Percentiles rank a stretch among this genome's conserved stretches.
These are phyloP conservation scores for Zosterops hypoxanthus DNA, from an alignment of 2,113 vertebrate species.

Conservation along the genomic window DNA sequence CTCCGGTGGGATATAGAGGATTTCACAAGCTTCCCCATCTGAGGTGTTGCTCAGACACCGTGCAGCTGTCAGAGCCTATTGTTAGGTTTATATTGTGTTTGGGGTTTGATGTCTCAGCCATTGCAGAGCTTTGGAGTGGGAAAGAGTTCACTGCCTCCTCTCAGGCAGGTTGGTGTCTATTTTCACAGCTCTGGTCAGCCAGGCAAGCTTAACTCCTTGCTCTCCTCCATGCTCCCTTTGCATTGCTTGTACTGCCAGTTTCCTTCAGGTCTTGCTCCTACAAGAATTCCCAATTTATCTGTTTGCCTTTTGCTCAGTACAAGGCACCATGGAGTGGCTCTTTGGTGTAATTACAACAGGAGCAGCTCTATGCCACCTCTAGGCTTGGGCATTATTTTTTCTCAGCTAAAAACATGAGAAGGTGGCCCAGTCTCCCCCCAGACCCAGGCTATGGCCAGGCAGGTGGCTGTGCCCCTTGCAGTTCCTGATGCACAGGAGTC, in stretches of 20 bases:
- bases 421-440: neutral
- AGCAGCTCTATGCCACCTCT: neutral
- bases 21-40: neutral
- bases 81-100: neutral
- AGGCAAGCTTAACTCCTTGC: neutral
- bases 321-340: rapidly evolving
- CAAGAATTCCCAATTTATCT: neutral
- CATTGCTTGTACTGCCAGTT: neutral
- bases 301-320: neutral
- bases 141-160: neutral
- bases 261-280: neutral
- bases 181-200: neutral
- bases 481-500: neutral
- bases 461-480: neutral
- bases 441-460: rapidly evolving
- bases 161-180: neutral
- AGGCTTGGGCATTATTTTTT: neutral
- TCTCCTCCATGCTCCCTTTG: neutral
- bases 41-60: neutral
- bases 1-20: neutral
- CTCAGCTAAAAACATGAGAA: neutral
- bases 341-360: neutral
- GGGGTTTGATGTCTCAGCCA: neutral
- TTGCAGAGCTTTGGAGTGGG: neutral
- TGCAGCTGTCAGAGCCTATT: conserved; percentile 39